phyloP scores from a whole-genome alignment of 2,888 invertebrate species.

The Keiferia lycopersicella region DNA sequence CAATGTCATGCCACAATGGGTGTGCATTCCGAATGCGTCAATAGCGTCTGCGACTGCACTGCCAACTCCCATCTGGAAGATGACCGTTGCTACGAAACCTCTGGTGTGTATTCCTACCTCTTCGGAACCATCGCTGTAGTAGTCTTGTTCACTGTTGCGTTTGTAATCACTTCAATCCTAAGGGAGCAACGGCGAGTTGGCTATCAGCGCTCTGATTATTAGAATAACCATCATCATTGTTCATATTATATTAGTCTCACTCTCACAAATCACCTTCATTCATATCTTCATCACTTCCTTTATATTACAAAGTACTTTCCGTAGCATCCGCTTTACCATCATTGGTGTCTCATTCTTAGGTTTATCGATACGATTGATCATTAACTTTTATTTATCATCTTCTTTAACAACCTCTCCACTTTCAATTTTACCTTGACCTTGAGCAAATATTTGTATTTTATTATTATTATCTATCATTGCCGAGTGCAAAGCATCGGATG shows the following conservation, averaged over 20 bases:
- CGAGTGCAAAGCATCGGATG: neutral
- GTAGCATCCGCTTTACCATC: no score
- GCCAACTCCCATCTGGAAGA: slow-evolving; percentile 65
- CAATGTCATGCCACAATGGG: slow-evolving; percentile 75
- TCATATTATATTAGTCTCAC: no score
- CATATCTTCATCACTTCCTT: no score
- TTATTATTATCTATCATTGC: slow-evolving; percentile 6
- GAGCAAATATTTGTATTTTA: neutral
- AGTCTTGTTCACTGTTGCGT: neutral
- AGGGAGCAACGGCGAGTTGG: neutral
- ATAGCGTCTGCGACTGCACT: slow-evolving; percentile 62
- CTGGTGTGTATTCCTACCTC: slow-evolving; percentile 51
- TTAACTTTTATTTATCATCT: no score
- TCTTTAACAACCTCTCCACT: no score
- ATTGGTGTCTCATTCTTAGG: no score
- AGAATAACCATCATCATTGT: neutral
- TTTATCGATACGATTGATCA: no score
- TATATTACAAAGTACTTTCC: no score
- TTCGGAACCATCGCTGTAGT: neutral
- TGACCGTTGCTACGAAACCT: slow-evolving; percentile 70
- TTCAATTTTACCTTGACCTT: no score
- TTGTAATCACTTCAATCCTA: neutral
- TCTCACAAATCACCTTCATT: no score
- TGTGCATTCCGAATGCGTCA: slow-evolving; percentile 65
- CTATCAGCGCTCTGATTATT: neutral